phyloP scores from a whole-genome alignment of 2,113 vertebrate genomes.

The Oryzias javanicus region DNA sequence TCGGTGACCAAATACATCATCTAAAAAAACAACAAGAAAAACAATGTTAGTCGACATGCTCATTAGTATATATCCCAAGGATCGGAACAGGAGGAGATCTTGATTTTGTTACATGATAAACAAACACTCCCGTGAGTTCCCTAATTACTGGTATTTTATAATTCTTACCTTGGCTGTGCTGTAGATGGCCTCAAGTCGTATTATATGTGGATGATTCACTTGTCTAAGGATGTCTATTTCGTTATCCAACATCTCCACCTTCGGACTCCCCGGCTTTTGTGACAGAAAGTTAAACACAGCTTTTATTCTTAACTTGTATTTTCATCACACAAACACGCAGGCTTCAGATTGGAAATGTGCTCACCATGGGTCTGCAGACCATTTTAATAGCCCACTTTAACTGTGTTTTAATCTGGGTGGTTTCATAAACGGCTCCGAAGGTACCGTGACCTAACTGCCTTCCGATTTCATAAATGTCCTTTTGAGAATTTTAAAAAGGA shows the following conservation, averaged over 20 bases:
- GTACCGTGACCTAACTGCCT: constrained; percentile 82
- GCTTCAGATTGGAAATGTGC: constrained; percentile 26
- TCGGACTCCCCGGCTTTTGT: constrained; percentile 82
- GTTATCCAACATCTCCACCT: constrained; percentile 80
- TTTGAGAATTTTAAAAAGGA: constrained; percentile 49
- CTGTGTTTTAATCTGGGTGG: constrained; percentile 74
- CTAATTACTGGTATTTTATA: constrained; percentile 4
- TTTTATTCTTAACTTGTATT: constrained; percentile 12
- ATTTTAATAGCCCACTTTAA: constrained; percentile 84
- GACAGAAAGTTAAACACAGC: constrained; percentile 35
- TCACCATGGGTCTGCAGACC: constrained; percentile 83
- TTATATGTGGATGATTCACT: constrained; percentile 82
- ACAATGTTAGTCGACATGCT: constrained; percentile 17
- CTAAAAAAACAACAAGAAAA: constrained; percentile 66
- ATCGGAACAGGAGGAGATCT: constrained; percentile 3
- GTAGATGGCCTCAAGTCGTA: constrained; percentile 84
- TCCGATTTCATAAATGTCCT: constrained; percentile 81
- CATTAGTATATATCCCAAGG: constrained; percentile 14
- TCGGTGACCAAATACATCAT: constrained; percentile 85
- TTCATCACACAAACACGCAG: constrained; percentile 29
- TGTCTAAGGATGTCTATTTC: constrained; percentile 85
- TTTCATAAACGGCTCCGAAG: constrained; percentile 84
- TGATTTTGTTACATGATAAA: constrained; percentile 15
- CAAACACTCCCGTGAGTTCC: constrained; percentile 9
- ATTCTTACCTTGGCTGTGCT: constrained; percentile 80